These are phyloP conservation scores for Mareca penelope DNA, from an alignment of 2,797 vertebrate species.

Conservation along the genomic window DNA sequence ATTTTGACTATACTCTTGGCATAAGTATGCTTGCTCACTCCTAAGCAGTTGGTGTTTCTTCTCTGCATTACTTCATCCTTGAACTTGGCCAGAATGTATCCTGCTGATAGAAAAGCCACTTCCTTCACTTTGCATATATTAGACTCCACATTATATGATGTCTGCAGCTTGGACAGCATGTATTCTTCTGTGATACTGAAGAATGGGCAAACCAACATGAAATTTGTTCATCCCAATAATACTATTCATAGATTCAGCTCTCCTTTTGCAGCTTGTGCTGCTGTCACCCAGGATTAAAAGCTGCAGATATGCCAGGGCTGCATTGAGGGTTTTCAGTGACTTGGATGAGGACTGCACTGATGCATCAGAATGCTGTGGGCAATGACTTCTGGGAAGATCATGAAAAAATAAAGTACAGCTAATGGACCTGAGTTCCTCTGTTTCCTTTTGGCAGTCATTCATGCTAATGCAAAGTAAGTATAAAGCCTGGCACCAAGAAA, in stretches of 20 bases:
- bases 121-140: not conserved
- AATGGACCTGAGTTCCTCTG: not conserved
- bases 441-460: not conserved
- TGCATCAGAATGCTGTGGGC: not conserved
- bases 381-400: slow-evolving; percentile 30
- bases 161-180: not conserved
- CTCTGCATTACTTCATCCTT: not conserved
- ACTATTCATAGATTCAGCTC: not conserved
- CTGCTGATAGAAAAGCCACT: slow-evolving; percentile 15
- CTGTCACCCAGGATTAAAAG: not conserved
- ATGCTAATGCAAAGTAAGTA: not conserved
- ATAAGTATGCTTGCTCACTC: not conserved
- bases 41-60: not conserved
- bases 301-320: not conserved
- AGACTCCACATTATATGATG: not conserved
- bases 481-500: not conserved
- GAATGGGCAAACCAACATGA: not conserved
- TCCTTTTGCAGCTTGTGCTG: not conserved
- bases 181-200: not conserved
- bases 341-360: not conserved
- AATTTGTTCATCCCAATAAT: not conserved
- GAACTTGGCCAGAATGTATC: not conserved
- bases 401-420: not conserved
- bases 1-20: not conserved
- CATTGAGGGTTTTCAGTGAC: not conserved